Percentiles rank a stretch among this genome's conserved stretches.
Conservation (phyloP, 2,888 invertebrate species). For the Caenorhabditis sulstoni region DNA sequence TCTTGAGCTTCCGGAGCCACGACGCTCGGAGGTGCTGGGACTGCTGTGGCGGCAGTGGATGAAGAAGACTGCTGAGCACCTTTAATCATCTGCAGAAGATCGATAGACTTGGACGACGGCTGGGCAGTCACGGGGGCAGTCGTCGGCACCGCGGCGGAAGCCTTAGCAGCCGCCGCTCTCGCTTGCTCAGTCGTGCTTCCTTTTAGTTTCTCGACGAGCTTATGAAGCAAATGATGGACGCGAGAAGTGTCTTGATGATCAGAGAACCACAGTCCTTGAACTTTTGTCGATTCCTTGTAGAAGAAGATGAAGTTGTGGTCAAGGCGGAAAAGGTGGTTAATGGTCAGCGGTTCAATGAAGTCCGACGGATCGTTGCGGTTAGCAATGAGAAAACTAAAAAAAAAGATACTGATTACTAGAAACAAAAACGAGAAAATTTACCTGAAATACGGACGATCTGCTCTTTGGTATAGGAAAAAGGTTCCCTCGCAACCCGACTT, state of each 20-base stretch:
- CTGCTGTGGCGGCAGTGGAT: background rate
- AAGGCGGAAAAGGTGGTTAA: conserved; percentile 61
- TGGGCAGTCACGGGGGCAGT: conserved; percentile 1
- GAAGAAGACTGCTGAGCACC: conserved; percentile 27
- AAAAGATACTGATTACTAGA: too few species aligned
- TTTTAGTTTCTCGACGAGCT: conserved; percentile 59
- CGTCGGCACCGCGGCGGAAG: conserved; percentile 18
- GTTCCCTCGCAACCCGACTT: conserved; percentile 75
- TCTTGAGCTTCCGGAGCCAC: too few species aligned
- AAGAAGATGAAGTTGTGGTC: conserved; percentile 73
- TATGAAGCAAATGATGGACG: conserved; percentile 54
- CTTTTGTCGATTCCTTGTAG: conserved; percentile 65
- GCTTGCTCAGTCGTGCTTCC: conserved; percentile 50
- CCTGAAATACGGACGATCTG: conserved; percentile 70
- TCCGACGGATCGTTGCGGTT: conserved; percentile 75
- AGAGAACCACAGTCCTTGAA: conserved; percentile 74
- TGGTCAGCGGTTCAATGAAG: conserved; percentile 71
- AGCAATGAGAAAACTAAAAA: conserved; percentile 73
- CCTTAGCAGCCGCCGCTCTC: conserved; percentile 14
- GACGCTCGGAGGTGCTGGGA: conserved; percentile 1
- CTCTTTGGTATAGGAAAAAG: conserved; percentile 75
- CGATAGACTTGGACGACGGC: conserved; percentile 3
- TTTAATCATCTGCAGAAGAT: conserved; percentile 58
- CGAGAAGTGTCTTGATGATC: conserved; percentile 59
- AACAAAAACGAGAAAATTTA: too few species aligned